Conservation (phyloP, 2,113 vertebrate genomes). For the Rhynchopsitta pachyrhyncha region DNA sequence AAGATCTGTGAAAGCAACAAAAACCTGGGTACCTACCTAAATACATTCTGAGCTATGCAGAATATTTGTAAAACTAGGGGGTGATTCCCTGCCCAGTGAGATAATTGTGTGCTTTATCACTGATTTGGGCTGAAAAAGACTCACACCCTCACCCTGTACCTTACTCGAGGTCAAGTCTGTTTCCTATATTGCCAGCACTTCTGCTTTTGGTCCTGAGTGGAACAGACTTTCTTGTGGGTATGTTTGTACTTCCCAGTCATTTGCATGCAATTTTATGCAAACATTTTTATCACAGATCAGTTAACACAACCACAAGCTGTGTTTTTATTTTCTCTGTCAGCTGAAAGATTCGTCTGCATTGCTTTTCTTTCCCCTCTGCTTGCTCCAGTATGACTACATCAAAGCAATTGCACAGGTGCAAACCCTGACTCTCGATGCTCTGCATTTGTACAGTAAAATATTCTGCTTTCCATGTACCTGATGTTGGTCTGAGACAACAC, state of each 20-base stretch:
- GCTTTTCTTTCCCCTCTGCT: neutral
- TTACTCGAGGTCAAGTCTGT: slow-evolving; percentile 3
- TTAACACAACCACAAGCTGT: slow-evolving; percentile 63
- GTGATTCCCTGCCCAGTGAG: neutral
- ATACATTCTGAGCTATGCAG: neutral
- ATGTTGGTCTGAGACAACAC: neutral
- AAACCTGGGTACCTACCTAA: neutral
- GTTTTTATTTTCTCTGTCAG: slow-evolving; percentile 65
- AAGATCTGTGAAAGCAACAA: neutral
- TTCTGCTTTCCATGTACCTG: neutral
- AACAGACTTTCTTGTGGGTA: slow-evolving; percentile 58
- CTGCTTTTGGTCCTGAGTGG: slow-evolving; percentile 50
- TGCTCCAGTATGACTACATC: slow-evolving; percentile 15
- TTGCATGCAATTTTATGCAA: slow-evolving; percentile 66
- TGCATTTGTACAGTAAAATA: slow-evolving; percentile 3
- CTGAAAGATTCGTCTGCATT: slow-evolving; percentile 33
- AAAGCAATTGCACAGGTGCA: slow-evolving; percentile 53
- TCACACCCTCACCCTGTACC: neutral
- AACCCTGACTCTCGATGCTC: neutral
- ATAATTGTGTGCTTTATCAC: neutral
- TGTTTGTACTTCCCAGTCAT: slow-evolving; percentile 60
- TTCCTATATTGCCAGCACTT: slow-evolving; percentile 56
- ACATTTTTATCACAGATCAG: slow-evolving; percentile 68
- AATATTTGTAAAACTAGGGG: neutral
- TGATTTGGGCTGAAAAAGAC: neutral